Evolutionary conservation across 2,888 invertebrate genomes (phyloP), one percentile per base, ranked within the genome.

Genomic region (Tortrix viridana): DNA sequence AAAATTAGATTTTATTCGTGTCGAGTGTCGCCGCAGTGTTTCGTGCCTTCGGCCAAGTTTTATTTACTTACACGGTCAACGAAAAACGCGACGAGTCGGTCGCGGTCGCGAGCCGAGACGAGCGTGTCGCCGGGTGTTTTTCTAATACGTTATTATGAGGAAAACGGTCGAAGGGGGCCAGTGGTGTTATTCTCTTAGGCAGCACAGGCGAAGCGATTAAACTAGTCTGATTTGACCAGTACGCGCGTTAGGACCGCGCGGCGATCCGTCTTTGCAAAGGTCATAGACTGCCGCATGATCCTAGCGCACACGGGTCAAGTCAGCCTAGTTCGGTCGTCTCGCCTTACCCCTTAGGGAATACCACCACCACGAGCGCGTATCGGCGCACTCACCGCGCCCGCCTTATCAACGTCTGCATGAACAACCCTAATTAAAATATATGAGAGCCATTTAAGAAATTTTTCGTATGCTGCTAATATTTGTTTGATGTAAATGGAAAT

Each of bases 381-480:
- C 41, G 41, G n/a, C 44, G 16, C 18, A 32, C 7, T 44, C 19
- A 72, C 75, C 71, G 70, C 70, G 44, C 60, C 80, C 74, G 77
- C 79, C 79, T 83, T 85, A 88, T 88, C 86, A 85, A 85, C 79
- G 80, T 76, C 79, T 79, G 79, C 84, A 82, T 84, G 84, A 81
- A 77, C 82, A 84, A 74, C 79, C 81, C 78, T 89, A 89, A 89
- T 89, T 89, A 88, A 86, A 88, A 89, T 89, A 87, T 89, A 86
- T 79, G 84, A 80, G 78, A 76, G 79, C 84, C 81, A 85, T 85
- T 88, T 82, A 81, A 85, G 82, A 83, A 85, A 81, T 82, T 82
- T 81, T 86, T 84, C 78, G 68, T 76, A 70, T 74, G 70, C 69
- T 74, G 72, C 77, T 74, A 73, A 81, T 82, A 80, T 81, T 84